phyloP scores from a whole-genome alignment of 1,140 invertebrate genomes.

The Littorina saxatilis region DNA sequence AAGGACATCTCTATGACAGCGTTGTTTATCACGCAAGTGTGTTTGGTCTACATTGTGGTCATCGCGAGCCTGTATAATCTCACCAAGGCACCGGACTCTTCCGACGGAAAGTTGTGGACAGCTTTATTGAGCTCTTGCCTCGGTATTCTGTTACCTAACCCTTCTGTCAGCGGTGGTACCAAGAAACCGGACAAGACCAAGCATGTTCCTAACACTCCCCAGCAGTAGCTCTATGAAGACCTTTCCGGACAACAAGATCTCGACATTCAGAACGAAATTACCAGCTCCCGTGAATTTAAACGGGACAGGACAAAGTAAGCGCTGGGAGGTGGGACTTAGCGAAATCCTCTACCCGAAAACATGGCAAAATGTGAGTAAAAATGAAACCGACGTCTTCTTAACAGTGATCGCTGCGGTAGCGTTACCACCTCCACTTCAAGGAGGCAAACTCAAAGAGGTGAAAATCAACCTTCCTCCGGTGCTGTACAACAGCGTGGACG shows the following conservation, averaged over 20 bases:
- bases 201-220: conserved; percentile 22
- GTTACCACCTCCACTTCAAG: too few species aligned
- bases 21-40: conserved; percentile 16
- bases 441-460: too few species aligned
- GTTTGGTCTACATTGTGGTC: conserved; percentile 17
- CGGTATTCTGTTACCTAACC: not conserved
- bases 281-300: too few species aligned
- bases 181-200: not conserved
- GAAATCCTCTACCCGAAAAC: too few species aligned
- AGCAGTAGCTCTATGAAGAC: conserved; percentile 1
- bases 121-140: conserved; percentile 4
- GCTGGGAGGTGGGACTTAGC: too few species aligned
- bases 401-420: too few species aligned
- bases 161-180: not conserved
- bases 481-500: too few species aligned
- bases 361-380: too few species aligned
- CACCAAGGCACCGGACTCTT: not conserved
- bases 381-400: too few species aligned
- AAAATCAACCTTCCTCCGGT: too few species aligned
- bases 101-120: conserved; percentile 5
- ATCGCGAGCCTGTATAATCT: conserved; percentile 20
- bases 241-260: conserved; percentile 18
- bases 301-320: too few species aligned
- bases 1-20: conserved; percentile 2
- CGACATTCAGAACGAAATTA: too few species aligned